phyloP scores from a whole-genome alignment of 2,888 invertebrate genomes.

The Flabesymbios commensalis region DNA sequence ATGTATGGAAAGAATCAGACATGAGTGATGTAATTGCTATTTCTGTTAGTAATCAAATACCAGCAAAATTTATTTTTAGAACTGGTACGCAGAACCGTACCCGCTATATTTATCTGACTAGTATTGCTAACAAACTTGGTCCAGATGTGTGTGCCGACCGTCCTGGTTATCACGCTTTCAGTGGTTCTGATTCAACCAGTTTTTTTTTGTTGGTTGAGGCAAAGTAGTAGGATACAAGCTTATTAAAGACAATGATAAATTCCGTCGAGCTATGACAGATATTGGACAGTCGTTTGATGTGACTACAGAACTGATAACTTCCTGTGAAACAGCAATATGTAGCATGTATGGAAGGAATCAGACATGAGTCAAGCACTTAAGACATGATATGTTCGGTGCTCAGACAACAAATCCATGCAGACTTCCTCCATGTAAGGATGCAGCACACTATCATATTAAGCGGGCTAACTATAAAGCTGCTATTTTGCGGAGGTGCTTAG shows the following conservation, averaged over 20 bases:
- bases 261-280: not conserved
- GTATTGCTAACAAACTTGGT: not conserved
- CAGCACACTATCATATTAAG: too few species aligned
- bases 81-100: not conserved
- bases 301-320: not conserved
- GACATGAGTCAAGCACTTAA: too few species aligned
- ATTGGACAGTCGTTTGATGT: not conserved
- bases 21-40: too few species aligned
- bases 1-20: not conserved
- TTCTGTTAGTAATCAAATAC: not conserved
- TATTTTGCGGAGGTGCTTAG: too few species aligned
- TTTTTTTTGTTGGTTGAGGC: too few species aligned
- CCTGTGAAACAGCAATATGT: not conserved
- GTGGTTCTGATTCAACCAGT: not conserved
- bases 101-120: not conserved
- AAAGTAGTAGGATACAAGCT: not conserved
- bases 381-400: too few species aligned
- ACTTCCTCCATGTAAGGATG: too few species aligned
- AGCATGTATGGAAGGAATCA: not conserved
- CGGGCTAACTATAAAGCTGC: too few species aligned
- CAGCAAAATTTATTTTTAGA: not conserved
- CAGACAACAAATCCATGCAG: too few species aligned
- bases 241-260: not conserved
- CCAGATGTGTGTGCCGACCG: not conserved
- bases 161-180: not conserved